Base-by-base conservation (phyloP, 2,113 vertebrate genomes). In the Tetrax tetrax region DNA sequence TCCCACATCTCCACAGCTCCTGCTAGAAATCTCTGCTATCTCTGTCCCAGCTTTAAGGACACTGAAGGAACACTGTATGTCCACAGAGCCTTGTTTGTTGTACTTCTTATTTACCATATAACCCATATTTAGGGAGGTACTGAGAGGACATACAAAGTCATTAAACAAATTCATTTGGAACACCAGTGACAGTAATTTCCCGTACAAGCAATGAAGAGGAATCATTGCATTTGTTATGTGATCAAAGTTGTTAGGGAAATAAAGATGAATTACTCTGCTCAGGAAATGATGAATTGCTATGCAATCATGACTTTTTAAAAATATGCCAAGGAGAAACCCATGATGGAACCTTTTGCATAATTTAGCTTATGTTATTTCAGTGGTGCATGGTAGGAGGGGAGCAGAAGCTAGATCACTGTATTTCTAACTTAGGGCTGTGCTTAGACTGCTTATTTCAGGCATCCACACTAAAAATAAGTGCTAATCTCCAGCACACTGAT, bases 271-370 rank as follows among this genome's bases (percentile, higher is more conserved):
- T 96, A 50, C 70, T 21, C 65, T 85, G 66, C 54, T 91, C 54
- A 88, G 93, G 84, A 96, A 93, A 91, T 91, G 63, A 94, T 50
- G 87, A 90, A 93, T 50, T 76, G 82, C 91, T 91, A 47, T 91
- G 84, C 84, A 94, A 96, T 91, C 84, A 85, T 77, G 78, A 88
- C 84, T 95, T 93, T 63, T 96, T 77, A 95, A 96, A 95, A 95
- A 85, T 87, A 96, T 54, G 57, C 72, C 81, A 76, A 85, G 70
- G 81, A 95, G 84, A 95, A 97, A 92, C 12, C 69, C 77, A 79
- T 91, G 89, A 89, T 76, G 77, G 70, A 96, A 96, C 37, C 81
- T 96, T 95, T 80, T 85, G 78, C 84, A 88, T 90, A 91, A 87
- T 94, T 94, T 77, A 96, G 57, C 70, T 85, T 61, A 22, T 53